These are phyloP conservation scores for Drosophila subpulchrella DNA, from an alignment of 1,140 invertebrate genomes.

Conservation along the genomic window DNA sequence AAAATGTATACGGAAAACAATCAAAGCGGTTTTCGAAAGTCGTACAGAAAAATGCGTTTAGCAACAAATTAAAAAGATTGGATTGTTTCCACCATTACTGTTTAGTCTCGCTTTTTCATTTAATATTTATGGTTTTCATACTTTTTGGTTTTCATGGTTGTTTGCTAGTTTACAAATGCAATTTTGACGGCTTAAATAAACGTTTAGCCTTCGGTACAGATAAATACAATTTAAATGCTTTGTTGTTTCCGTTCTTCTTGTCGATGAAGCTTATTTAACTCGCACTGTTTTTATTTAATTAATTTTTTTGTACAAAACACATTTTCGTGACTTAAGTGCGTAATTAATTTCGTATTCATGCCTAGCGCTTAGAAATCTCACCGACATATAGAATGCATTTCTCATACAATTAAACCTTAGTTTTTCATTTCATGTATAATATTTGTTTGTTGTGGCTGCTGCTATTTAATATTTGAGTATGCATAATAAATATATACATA, in stretches of 20 bases:
- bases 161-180: slow-evolving; percentile 76
- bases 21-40: slow-evolving; percentile 32
- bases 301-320: slow-evolving; percentile 54
- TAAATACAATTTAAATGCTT: slow-evolving; percentile 79
- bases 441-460: slow-evolving; percentile 56
- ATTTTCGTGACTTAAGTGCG: slow-evolving; percentile 48
- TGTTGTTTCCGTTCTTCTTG: slow-evolving; percentile 50
- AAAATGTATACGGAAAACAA: slow-evolving; percentile 35
- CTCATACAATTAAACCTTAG: slow-evolving; percentile 58
- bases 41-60: slow-evolving; percentile 19
- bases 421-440: slow-evolving; percentile 34
- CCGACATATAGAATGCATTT: slow-evolving; percentile 45
- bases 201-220: slow-evolving; percentile 60
- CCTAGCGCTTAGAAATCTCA: slow-evolving; percentile 40
- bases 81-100: slow-evolving; percentile 14
- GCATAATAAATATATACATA: slow-evolving; percentile 57
- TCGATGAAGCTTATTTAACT: slow-evolving; percentile 54
- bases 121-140: slow-evolving; percentile 24
- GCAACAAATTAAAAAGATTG: slow-evolving; percentile 32
- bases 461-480: slow-evolving; percentile 70
- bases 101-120: slow-evolving; percentile 16
- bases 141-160: slow-evolving; percentile 31
- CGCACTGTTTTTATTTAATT: slow-evolving; percentile 43
- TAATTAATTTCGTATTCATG: slow-evolving; percentile 57
- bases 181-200: slow-evolving; percentile 73